These are phyloP conservation scores for Anolis sagrei DNA, from an alignment of 2,113 vertebrate species.

Conservation along the genomic window DNA sequence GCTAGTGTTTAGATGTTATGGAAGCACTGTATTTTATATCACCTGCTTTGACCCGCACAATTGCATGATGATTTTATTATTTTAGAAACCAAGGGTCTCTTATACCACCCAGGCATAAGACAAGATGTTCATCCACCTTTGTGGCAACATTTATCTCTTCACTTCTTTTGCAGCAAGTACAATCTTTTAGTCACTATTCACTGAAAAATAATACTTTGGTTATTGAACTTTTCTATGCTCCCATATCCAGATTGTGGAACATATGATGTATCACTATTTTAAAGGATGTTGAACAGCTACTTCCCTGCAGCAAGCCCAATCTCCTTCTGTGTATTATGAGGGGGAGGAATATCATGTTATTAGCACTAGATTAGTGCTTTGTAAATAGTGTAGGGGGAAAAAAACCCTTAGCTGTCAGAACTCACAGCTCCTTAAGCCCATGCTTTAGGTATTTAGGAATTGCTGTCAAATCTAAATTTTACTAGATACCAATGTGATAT, in stretches of 20 bases:
- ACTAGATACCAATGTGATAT: not conserved
- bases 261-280: not conserved
- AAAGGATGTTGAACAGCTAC: not conserved
- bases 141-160: not conserved
- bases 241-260: not conserved
- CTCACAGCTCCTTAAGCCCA: not conserved
- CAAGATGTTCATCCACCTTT: not conserved
- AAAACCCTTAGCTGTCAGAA: not conserved
- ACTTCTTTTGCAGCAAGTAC: not conserved
- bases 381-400: not conserved
- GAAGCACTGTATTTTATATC: not conserved
- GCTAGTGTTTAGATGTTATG: not conserved
- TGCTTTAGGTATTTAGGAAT: not conserved
- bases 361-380: not conserved
- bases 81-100: not conserved
- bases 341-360: not conserved
- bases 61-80: not conserved
- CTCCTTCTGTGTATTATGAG: not conserved
- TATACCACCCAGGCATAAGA: not conserved
- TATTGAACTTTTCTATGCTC: not conserved
- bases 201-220: not conserved
- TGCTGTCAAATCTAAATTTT: not conserved
- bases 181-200: not conserved
- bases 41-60: not conserved
- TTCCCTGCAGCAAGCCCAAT: not conserved